Evolutionary conservation across 2,888 invertebrate species (phyloP), one percentile per base, ranked within the genome.

Genomic region (Spodoptera exigua): DNA sequence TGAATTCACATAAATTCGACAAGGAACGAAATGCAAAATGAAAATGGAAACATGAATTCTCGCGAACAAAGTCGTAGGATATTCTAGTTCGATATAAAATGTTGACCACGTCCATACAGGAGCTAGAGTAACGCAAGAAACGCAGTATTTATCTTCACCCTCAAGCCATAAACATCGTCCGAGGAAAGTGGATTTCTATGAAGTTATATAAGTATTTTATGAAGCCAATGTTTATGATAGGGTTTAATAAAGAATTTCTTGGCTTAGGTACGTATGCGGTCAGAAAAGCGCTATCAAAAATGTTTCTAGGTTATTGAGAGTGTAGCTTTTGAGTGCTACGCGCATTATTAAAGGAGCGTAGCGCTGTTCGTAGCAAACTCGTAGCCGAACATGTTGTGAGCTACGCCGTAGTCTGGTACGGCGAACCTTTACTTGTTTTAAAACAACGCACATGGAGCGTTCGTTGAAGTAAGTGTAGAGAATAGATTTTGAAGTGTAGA

Each of bases 171-270:
- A 72, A 67, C 32, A 67, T 57, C 36, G 47, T 44, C 67, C 47
- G 36, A 57, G 36, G 36, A 52, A 72, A 67, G 59, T 72, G 72
- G 72, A 40, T 72, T 52, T 66, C 66, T 48, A 67, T 72, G 66
- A 66, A 57, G 51, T 66, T 66, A 71, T 66, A 56, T 66, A 37
- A 66, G 36, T 46, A 57, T 66, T 72, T 67, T 67, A 67, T 66
- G 72, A 66, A 71, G 43, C 58, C 67, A 40, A 66, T 58, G 32
- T 67, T 72, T 66, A 72, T 49, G 59, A 47, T 47, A 39, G 11
- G 72, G 39, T 57, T 66, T 71, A 56, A 57, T 66, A 65, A 47
- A 56, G 41, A 43, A 52, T 41, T 49, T 18, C 16, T 64, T 36
- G 41, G 54, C 40, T 63, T 39, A 37, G 44, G 70, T 63, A 44